Percentiles rank a stretch among this genome's conserved stretches.
Evolutionary conservation across 2,113 vertebrate species (phyloP).

Genomic region (Tetrax tetrax): DNA sequence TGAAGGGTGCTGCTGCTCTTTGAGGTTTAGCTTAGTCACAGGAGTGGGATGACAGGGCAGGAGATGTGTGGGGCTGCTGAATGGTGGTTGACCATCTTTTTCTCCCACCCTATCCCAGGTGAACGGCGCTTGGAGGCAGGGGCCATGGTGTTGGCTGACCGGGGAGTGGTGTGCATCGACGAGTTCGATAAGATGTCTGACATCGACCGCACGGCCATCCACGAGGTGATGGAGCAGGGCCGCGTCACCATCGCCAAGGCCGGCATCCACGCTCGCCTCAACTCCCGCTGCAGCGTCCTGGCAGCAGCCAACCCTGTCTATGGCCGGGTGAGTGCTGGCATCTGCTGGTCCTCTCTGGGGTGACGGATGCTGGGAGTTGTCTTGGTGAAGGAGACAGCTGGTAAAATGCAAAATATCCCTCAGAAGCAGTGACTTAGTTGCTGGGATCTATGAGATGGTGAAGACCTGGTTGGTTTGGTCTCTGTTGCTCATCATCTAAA

Average conservation of each 20-base stretch:
- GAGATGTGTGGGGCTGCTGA: not conserved
- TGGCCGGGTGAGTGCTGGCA: slow-evolving; percentile 81
- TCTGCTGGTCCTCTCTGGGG: fast-evolving
- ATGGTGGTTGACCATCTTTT: fast-evolving
- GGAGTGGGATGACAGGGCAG: no score
- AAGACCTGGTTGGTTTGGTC: not conserved
- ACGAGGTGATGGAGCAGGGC: slow-evolving; percentile 99
- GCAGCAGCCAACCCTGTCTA: slow-evolving; percentile 96
- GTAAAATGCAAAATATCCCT: not conserved
- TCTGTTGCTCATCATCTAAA: not conserved
- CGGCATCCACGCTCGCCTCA: slow-evolving; percentile 94
- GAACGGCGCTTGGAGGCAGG: slow-evolving; percentile 93
- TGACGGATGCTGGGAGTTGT: not conserved
- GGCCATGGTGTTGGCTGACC: slow-evolving; percentile 95
- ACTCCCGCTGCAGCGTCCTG: slow-evolving; percentile 95
- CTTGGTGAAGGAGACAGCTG: not conserved
- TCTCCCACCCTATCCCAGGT: slow-evolving; percentile 61
- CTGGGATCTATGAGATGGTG: fast-evolving
- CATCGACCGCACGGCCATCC: slow-evolving; percentile 97
- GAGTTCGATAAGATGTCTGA: slow-evolving; percentile 99
- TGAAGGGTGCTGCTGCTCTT: not conserved
- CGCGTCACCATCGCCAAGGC: slow-evolving; percentile 96
- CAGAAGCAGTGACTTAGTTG: not conserved
- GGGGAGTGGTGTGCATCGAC: slow-evolving; percentile 96
- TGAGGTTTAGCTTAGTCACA: not conserved